A percentile compares a stretch with the other conserved stretches of the same genome.
Conservation (phyloP, 53 echinoderm and acorn worm genomes). For the Zoroaster sp. region DNA sequence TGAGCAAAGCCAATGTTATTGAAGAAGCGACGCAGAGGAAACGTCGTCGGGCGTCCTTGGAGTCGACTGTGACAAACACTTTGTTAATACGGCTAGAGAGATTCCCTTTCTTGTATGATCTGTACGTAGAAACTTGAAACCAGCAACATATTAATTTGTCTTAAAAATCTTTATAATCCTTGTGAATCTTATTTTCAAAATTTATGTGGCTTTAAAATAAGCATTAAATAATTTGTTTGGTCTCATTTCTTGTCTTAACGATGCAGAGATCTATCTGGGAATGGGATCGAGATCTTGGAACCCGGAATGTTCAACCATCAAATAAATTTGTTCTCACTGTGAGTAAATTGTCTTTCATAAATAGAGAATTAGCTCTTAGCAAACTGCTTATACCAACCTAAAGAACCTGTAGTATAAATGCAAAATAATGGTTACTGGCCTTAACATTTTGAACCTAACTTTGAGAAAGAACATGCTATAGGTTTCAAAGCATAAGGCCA, state of each 20-base stretch:
- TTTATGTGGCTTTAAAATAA: too few species aligned
- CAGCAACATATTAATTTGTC: too few species aligned
- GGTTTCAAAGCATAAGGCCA: too few species aligned
- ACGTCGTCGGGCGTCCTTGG: background rate
- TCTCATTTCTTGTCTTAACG: background rate
- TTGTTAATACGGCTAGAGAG: conserved; percentile 14
- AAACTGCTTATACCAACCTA: too few species aligned
- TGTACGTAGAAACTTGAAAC: too few species aligned
- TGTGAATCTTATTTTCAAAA: too few species aligned
- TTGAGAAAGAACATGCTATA: too few species aligned
- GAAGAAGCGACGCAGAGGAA: background rate
- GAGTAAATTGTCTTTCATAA: background rate
- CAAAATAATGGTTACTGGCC: too few species aligned
- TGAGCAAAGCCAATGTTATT: background rate
- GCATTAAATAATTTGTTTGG: background rate
- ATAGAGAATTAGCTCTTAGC: too few species aligned
- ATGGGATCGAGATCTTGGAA: conserved; percentile 36
- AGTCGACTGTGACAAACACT: background rate
- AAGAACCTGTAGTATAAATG: too few species aligned
- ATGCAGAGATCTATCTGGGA: conserved; percentile 50
- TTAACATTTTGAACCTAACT: too few species aligned
- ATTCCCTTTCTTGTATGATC: conserved; percentile 30
- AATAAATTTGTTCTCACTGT: conserved; percentile 32
- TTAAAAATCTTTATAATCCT: too few species aligned
- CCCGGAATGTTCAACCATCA: conserved; percentile 40